Conservation (phyloP, 35 echinoderm and acorn worm genomes). For the Heliocidaris erythrogramma region DNA sequence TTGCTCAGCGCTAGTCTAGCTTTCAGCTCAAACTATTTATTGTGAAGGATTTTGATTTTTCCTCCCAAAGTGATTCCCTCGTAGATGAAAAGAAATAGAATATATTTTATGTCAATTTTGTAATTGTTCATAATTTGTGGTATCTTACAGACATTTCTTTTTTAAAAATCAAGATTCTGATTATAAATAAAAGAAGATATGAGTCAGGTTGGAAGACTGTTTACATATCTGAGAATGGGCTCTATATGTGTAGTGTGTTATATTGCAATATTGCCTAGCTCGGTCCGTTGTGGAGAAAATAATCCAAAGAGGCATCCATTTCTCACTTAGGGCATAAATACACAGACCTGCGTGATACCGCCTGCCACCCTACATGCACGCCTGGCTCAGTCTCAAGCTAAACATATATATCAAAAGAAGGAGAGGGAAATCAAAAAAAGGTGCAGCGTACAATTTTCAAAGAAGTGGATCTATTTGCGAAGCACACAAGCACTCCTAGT, state of each 20-base stretch:
- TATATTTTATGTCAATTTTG: too few relatives aligned
- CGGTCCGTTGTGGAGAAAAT: not conserved
- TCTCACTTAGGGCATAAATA: not conserved
- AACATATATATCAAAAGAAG: not conserved
- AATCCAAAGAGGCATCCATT: not conserved
- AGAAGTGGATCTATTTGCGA: not conserved
- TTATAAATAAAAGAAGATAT: not conserved
- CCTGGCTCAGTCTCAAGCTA: not conserved
- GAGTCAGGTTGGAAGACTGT: not conserved
- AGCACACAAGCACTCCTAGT: constrained; percentile 24
- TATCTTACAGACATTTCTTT: too few relatives aligned
- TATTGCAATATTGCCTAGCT: not conserved
- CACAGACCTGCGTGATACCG: not conserved
- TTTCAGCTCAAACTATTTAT: not conserved
- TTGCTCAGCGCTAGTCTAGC: not conserved
- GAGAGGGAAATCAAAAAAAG: not conserved
- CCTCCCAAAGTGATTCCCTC: not conserved
- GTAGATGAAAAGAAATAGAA: not conserved
- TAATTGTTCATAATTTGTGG: too few relatives aligned
- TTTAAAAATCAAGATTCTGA: too few relatives aligned
- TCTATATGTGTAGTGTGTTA: not conserved
- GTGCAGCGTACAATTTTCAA: not conserved
- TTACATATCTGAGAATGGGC: not conserved
- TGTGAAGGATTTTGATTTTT: not conserved
- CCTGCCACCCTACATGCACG: not conserved